A percentile compares a stretch with the other conserved stretches of the same genome.
phyloP scores from a whole-genome alignment of 2,888 invertebrate genomes.

The Salpingus planirostris region DNA sequence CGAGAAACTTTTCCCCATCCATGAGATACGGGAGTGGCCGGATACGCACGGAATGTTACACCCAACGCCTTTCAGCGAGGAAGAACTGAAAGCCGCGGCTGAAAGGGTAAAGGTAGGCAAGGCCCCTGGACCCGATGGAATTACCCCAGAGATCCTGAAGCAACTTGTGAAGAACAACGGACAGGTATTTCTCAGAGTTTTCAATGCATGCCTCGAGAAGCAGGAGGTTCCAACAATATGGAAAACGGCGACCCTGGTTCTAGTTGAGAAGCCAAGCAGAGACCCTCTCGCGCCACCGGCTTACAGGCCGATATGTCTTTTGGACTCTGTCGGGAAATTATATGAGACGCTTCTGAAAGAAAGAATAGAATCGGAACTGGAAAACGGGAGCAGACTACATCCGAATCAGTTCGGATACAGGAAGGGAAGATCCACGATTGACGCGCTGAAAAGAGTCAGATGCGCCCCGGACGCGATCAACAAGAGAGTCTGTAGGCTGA shows the following conservation, averaged over 20 bases:
- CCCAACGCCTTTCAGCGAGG: neutral
- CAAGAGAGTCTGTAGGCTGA: neutral
- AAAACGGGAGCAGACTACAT: neutral
- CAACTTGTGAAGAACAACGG: neutral
- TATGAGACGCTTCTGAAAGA: slow-evolving; percentile 1
- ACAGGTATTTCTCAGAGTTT: neutral
- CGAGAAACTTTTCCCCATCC: neutral
- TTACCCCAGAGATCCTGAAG: slow-evolving; percentile 1
- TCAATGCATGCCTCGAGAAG: neutral
- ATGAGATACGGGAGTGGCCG: too few species aligned
- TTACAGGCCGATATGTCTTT: slow-evolving; percentile 8
- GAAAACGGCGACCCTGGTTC: slow-evolving; percentile 4
- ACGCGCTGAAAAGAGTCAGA: slow-evolving; percentile 3
- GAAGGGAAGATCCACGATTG: slow-evolving; percentile 4
- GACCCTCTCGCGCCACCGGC: neutral
- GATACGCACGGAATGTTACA: neutral
- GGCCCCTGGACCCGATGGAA: slow-evolving; percentile 1
- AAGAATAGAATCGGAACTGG: slow-evolving; percentile 3
- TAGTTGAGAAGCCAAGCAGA: slow-evolving; percentile 5
- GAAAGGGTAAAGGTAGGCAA: neutral
- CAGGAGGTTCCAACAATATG: neutral
- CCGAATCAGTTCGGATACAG: slow-evolving; percentile 4
- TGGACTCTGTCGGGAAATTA: slow-evolving; percentile 3
- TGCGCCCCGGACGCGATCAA: slow-evolving; percentile 2
- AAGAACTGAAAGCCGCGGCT: slow-evolving; percentile 1